Evolutionary conservation across 1,140 invertebrate species (phyloP).

Genomic region (Drosophila auraria): DNA sequence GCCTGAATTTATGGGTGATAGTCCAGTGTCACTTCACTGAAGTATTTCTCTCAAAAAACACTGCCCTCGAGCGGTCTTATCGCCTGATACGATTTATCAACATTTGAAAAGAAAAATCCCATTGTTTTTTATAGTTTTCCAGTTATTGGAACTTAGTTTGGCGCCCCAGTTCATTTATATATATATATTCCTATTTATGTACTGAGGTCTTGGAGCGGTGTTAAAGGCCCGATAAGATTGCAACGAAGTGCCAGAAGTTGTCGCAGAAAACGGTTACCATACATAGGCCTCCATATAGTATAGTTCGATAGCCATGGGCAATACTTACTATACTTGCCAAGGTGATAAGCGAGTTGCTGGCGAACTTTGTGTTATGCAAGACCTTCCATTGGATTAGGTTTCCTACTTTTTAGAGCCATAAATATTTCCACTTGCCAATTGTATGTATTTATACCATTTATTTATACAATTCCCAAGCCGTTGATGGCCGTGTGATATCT

Average conservation of each 20-base stretch:
- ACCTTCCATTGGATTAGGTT: conserved; percentile 39
- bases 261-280: conserved; percentile 11
- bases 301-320: conserved; percentile 57
- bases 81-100: conserved; percentile 29
- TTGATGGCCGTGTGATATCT: conserved; percentile 28
- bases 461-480: conserved; percentile 11
- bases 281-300: conserved; percentile 18
- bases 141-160: conserved; percentile 6
- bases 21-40: conserved; percentile 6
- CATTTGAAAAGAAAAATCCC: conserved; percentile 22
- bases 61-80: conserved; percentile 1
- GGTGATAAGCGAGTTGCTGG: conserved; percentile 33
- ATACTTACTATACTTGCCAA: conserved; percentile 28
- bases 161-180: conserved; percentile 8
- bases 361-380: conserved; percentile 36
- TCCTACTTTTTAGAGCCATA: neutral
- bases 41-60: neutral
- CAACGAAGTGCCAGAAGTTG: conserved; percentile 52
- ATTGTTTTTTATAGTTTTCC: conserved; percentile 14
- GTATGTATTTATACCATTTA: conserved; percentile 11
- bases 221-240: conserved; percentile 65
- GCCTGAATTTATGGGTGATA: conserved; percentile 10
- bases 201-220: conserved; percentile 21
- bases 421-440: conserved; percentile 10
- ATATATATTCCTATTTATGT: conserved; percentile 15